Conservation (phyloP, 2,797 vertebrate genomes). For the Ficedula albicollis region DNA sequence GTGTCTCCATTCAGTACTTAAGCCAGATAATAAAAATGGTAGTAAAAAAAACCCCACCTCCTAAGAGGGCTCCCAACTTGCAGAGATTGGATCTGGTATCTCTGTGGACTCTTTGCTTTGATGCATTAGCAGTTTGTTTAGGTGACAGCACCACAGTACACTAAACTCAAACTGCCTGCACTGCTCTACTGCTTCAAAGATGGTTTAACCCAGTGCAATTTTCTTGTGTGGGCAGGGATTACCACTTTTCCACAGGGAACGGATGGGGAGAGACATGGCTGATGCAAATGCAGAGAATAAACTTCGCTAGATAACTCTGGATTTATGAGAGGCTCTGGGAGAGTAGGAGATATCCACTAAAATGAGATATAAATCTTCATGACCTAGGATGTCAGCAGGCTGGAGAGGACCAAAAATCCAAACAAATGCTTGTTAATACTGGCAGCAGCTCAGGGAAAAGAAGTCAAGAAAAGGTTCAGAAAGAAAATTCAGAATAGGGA, state of each 20-base stretch:
- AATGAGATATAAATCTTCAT: background rate
- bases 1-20: background rate
- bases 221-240: background rate
- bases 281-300: background rate
- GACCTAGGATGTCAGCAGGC: background rate
- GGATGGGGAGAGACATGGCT: background rate
- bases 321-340: background rate
- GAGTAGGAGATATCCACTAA: background rate
- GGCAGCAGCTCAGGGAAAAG: background rate
- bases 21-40: background rate
- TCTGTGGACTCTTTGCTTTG: background rate
- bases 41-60: accelerated
- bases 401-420: background rate
- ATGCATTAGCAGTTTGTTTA: background rate
- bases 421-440: slow-evolving; percentile 10
- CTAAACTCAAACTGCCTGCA: background rate
- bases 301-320: background rate
- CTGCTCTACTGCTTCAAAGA: background rate
- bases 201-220: background rate
- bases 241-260: background rate
- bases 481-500: background rate
- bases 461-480: background rate
- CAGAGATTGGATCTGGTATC: background rate
- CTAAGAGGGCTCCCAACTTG: background rate
- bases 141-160: background rate